Evolutionary conservation across 2,888 invertebrate genomes (phyloP).

Genomic region (Drosophila sordidapex): DNA sequence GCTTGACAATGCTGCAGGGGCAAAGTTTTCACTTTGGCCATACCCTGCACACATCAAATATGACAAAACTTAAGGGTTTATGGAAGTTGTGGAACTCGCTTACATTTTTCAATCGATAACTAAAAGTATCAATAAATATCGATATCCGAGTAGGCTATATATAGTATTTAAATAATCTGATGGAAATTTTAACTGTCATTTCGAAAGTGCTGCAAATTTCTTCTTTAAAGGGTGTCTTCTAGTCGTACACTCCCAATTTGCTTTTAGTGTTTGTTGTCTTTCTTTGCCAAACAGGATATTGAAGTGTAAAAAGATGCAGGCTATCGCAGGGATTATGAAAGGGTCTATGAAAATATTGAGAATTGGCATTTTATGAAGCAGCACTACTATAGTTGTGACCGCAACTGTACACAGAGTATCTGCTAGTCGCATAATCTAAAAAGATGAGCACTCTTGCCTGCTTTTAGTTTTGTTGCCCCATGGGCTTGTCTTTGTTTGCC

Average conservation of each 20-base stretch:
- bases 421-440: background rate
- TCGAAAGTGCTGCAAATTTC: background rate
- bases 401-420: background rate
- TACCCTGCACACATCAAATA: background rate
- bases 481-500: constrained; percentile 16
- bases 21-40: constrained; percentile 2
- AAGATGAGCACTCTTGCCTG: background rate
- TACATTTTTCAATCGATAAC: background rate
- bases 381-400: background rate
- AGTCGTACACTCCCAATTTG: background rate
- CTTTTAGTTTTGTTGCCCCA: background rate
- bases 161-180: no score
- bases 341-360: background rate
- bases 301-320: background rate
- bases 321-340: background rate
- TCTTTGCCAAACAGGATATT: background rate
- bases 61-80: no score
- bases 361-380: background rate
- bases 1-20: background rate
- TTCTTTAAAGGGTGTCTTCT: background rate
- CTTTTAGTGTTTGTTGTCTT: background rate
- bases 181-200: no score
- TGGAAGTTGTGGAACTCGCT: background rate
- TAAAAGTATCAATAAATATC: background rate
- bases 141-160: no score